Base-by-base conservation (phyloP, 2,797 vertebrate genomes). In the Falco concolor region DNA sequence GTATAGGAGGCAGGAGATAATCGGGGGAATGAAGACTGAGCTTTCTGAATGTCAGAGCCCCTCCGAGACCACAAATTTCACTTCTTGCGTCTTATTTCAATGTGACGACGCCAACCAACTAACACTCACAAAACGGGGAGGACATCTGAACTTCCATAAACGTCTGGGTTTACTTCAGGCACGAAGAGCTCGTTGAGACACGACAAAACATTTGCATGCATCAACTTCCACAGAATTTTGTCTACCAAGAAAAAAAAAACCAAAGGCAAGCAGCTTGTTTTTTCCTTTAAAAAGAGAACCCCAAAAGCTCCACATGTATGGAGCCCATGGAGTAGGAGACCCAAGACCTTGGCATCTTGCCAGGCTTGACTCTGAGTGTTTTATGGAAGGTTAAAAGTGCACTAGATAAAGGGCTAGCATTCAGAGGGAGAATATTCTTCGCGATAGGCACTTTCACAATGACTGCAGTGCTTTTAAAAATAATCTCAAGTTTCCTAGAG, bases 301-400 rank as follows among this genome's bases (percentile, higher is more conserved):
- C 52, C 22, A 69, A 84, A 74, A 50, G 50, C 68, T 83, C 72
- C 45, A 5, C 3, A 56, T 1, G 23, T 72, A 52, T 75, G 0
- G 0, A 77, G 67, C 12, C 75, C 64, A 49, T 4, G 44, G 42
- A 90, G 80, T 4, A 65, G 75, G 87, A 96, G 94, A 90, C 78
- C 87, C 95, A 88, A 57, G 94, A 89, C 44, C 79, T 19, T 88
- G 95, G 96, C 94, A 42, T 53, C 42, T 70, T 6, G 94, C 93
- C 96, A 95, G 77, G 77, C 84, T 89, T 60, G 90, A 94, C 92
- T 94, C 89, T 12, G 67, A 96, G 91, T 84, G 36, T 94, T 97
- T 97, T 96, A 94, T 76, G 92, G 90, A 96, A 97, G 96, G 97
- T 96, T 96, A 95, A 97, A 97, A 98, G 97, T 96, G 88, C 96